phyloP scores from a whole-genome alignment of 2,797 vertebrate genomes.

The Meriones psammophilus region DNA sequence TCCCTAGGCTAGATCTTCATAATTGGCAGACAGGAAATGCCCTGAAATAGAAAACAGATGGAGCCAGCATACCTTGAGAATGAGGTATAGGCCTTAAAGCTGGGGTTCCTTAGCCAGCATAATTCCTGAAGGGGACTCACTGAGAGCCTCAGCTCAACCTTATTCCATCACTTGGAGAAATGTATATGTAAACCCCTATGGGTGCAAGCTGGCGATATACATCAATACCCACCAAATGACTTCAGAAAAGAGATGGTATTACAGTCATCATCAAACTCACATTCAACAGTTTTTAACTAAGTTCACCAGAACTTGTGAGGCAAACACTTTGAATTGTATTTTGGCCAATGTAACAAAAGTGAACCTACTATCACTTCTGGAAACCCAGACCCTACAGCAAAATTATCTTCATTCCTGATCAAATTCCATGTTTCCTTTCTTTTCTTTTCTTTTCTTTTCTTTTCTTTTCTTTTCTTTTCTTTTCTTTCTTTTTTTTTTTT shows the following conservation, averaged over 20 bases:
- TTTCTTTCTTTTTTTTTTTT: no score
- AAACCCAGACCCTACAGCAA: slow-evolving; percentile 1
- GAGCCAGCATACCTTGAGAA: background rate
- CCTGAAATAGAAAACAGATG: background rate
- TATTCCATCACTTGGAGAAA: background rate
- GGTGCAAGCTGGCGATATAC: accelerated
- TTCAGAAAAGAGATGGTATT: background rate
- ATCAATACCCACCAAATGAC: background rate
- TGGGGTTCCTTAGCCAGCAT: background rate
- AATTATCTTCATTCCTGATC: background rate
- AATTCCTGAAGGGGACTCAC: background rate
- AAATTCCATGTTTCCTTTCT: background rate
- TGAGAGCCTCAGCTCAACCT: background rate
- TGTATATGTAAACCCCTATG: background rate
- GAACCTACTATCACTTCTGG: background rate
- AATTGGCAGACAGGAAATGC: background rate
- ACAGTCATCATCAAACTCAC: background rate
- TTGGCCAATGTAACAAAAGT: background rate
- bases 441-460: no score
- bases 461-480: no score
- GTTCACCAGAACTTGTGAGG: slow-evolving; percentile 7
- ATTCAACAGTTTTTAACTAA: background rate
- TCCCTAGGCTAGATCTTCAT: background rate
- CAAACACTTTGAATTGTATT: background rate
- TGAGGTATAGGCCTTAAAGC: background rate